These are phyloP conservation scores for Pterocles gutturalis DNA, from an alignment of 2,113 vertebrate genomes.

Conservation along the genomic window DNA sequence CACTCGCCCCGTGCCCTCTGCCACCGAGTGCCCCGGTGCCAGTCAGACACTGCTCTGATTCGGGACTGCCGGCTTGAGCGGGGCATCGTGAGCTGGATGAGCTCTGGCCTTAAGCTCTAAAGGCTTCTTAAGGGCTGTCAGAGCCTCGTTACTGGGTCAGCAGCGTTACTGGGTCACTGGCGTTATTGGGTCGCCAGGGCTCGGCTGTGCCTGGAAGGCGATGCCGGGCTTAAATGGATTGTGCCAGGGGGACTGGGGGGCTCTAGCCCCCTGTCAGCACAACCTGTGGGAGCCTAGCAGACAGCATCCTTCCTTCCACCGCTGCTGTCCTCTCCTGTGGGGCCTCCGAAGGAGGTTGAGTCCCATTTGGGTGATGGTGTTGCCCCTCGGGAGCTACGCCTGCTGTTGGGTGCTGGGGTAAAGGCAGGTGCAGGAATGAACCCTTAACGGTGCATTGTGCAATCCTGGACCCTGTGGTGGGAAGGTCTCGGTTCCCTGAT, in stretches of 20 bases:
- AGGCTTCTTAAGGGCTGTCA: neutral
- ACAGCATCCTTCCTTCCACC: accelerated
- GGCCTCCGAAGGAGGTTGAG: accelerated
- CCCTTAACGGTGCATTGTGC: too few relatives aligned
- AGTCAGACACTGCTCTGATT: neutral
- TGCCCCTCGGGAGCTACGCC: accelerated
- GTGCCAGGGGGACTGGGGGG: accelerated
- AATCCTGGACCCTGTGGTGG: accelerated
- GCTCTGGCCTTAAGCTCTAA: neutral
- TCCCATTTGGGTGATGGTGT: accelerated
- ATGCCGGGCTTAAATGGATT: neutral
- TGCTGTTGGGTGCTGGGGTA: neutral
- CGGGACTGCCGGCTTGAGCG: accelerated
- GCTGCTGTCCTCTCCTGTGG: accelerated
- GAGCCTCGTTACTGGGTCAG: neutral
- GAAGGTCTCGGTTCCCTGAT: accelerated
- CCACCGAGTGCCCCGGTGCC: neutral
- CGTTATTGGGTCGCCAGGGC: neutral
- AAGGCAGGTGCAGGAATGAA: accelerated
- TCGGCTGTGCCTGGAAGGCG: neutral
- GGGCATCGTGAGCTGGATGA: neutral
- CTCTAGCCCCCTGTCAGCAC: neutral
- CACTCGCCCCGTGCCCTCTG: neutral
- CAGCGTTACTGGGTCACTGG: neutral
- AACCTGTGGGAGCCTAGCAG: accelerated